A percentile compares a stretch with the other conserved stretches of the same genome.
Evolutionary conservation across 2,888 invertebrate species (phyloP).

Genomic region (Drosophila imparisetae): DNA sequence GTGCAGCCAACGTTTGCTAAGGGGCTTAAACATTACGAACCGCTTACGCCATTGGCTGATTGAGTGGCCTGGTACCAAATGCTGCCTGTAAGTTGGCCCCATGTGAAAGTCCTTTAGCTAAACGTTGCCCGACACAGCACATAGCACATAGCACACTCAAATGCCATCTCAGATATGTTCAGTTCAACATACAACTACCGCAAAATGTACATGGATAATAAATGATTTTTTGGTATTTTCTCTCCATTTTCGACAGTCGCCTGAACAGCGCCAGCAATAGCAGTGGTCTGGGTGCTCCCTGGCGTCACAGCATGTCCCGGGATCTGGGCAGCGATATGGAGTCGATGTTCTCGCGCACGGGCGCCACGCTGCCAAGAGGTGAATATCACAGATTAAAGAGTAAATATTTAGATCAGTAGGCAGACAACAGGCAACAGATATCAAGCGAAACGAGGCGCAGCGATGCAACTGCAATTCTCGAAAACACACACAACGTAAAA

Average conservation of each 20-base stretch:
- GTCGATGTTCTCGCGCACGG: conserved; percentile 88
- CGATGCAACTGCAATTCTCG: conserved; percentile 30
- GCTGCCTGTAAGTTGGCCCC: conserved; percentile 73
- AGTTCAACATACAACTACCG: background rate
- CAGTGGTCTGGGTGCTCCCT: conserved; percentile 84
- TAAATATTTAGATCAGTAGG: conserved; percentile 84
- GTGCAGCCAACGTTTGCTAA: conserved; percentile 58
- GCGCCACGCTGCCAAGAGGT: conserved; percentile 89
- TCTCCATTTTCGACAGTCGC: conserved; percentile 74
- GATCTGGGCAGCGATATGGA: conserved; percentile 90
- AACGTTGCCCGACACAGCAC: conserved; percentile 41
- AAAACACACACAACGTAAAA: conserved; percentile 24
- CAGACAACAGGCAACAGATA: conserved; percentile 33
- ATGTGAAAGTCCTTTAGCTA: conserved; percentile 60
- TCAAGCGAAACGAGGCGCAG: conserved; percentile 29
- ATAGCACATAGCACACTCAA: conserved; percentile 4
- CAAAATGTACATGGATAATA: background rate
- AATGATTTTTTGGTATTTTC: background rate
- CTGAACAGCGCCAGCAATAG: conserved; percentile 76
- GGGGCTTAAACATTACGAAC: conserved; percentile 50
- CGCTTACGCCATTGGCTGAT: conserved; percentile 53
- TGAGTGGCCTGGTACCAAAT: conserved; percentile 35
- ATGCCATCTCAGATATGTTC: background rate
- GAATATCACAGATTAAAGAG: conserved; percentile 86
- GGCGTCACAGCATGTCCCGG: conserved; percentile 88